phyloP scores from a whole-genome alignment of 2,797 vertebrate species.

The Falco berigora region DNA sequence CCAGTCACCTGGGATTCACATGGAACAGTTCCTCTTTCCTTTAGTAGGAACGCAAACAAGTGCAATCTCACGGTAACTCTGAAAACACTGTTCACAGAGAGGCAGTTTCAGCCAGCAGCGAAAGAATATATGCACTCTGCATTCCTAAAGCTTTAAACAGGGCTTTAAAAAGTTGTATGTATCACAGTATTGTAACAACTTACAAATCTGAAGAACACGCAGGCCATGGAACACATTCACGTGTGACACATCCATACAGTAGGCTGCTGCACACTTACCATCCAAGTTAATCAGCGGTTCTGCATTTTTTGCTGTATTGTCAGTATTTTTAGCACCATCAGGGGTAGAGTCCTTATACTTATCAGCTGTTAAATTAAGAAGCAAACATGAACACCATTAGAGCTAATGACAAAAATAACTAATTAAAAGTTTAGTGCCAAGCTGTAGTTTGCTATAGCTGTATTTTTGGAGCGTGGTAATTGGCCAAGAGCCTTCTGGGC shows the following conservation, averaged over 20 bases:
- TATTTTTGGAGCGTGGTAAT: neutral
- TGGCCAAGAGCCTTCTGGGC: neutral
- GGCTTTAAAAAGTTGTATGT: fast-evolving
- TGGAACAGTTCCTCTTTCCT: neutral
- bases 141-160: neutral
- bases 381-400: neutral
- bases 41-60: neutral
- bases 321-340: conserved; percentile 73
- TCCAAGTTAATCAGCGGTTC: conserved; percentile 93
- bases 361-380: conserved; percentile 78
- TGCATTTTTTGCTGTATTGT: conserved; percentile 75
- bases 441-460: fast-evolving
- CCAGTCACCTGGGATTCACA: neutral
- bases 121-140: neutral
- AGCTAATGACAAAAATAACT: fast-evolving
- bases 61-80: neutral
- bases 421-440: fast-evolving
- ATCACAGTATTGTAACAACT: fast-evolving
- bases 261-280: conserved; percentile 72
- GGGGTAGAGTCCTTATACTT: conserved; percentile 89
- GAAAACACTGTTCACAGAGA: neutral
- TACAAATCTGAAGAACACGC: too few species aligned
- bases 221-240: neutral
- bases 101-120: neutral
- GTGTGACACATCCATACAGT: fast-evolving